Base-by-base conservation (phyloP, 2,888 invertebrate genomes). In the Alloscopus bannaensis region DNA sequence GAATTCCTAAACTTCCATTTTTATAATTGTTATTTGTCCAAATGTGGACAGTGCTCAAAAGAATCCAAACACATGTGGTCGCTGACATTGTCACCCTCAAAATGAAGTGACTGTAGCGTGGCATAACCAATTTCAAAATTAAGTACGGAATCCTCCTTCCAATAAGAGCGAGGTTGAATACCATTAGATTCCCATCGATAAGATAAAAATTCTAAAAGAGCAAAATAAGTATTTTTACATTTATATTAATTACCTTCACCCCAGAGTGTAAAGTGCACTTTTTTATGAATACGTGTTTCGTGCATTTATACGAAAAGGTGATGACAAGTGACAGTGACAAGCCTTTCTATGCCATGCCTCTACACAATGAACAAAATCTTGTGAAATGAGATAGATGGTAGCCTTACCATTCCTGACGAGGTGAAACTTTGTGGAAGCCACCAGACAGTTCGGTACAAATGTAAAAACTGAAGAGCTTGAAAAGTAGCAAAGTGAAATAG, bases 391-490 rank as follows among this genome's bases (percentile, higher is more conserved):
- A n/a, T n/a, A n/a, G n/a, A n/a, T n/a, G n/a, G n/a, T n/a, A n/a
- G n/a, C n/a, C 91, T 89, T 89, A 97, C 98, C 92, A 98, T 92
- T 79, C 95, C 93, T 87, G 95, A 94, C 87, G 92, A 93, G 79
- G 94, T 94, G 87, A 95, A 93, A 0, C 97, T 96, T 87, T 98
- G 93, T 0, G 97, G 96, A 68, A 98, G 89, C 99, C 99, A 99
- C 97, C 98, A 99, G 16, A 96, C 94, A 1, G 97, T 97, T 85
- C 96, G 92, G 88, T 99, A 99, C 42, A 99, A 91, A 89, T 99
- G 97, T 50, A 99, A 90, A 88, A 97, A 96, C 89, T 99, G 99
- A 72, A 98, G 90, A 70, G 93, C 88, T 85, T 91, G 79, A 40
- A 84, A 85, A 0, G 82, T 52, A 8, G 76, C 65, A 50, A 84